Base-by-base conservation (phyloP, 2,113 vertebrate genomes). In the Nesoenas mayeri region DNA sequence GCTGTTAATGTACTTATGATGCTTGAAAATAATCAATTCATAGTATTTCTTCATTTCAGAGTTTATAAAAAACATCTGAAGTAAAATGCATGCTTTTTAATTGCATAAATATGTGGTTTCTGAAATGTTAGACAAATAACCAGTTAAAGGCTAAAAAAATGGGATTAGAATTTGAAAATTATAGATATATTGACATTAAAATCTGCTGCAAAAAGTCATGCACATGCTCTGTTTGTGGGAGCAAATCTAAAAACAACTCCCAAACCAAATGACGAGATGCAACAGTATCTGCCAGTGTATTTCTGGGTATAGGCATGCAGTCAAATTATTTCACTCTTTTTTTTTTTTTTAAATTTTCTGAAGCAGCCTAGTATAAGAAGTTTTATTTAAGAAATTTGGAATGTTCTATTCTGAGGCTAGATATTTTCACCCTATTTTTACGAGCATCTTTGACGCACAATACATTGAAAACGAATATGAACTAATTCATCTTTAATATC, bases 401-500 rank as follows among this genome's bases (percentile, higher is more conserved):
- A 84, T 0, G 0, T 72, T 73, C 54, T 85, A 4, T 81, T 93
- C 77, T 65, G 53, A 91, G 29, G 25, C 29, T 80, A 88, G 82
- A 60, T 81, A 26, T 28, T 77, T 70, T 18, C 2, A 12, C 9
- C 32, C 65, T 56, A 44, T 84, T 92, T 93, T 94, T 81, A 65
- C 1, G 6, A 94, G 62, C 31, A 57, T 93, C 48, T 97, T 93
- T 94, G 77, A 95, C 0, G 3, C 28, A 92, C 61, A 75, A 69
- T 79, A 67, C 34, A 75, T 65, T 87, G 77, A 95, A 95, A 95
- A 96, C 8, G 24, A 96, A 84, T 79, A 77, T 28, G 73, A 91
- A 89, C 48, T 91, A 94, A 91, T 93, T 94, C 0, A 1, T 79
- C 65, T 86, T 93, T 88, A 96, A 75, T 85, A 93, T 87, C 93